Conservation (phyloP, 2,113 vertebrate genomes). For the Potamarius usumacintae region DNA sequence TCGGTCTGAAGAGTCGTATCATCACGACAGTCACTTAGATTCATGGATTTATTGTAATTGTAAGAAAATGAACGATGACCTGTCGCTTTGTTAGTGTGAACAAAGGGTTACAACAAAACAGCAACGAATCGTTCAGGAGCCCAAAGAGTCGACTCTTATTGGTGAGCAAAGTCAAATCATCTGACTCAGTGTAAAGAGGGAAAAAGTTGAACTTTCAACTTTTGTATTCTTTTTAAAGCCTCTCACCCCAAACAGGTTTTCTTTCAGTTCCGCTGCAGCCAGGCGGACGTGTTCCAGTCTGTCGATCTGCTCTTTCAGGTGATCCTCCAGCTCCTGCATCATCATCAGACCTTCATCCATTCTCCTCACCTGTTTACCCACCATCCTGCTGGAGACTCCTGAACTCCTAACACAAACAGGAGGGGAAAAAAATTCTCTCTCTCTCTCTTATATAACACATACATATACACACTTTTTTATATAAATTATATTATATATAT, state of each 20-base stretch:
- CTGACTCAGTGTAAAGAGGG: neutral
- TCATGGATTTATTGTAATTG: no score
- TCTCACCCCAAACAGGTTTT: conserved; percentile 63
- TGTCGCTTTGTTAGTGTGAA: no score
- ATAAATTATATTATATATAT: neutral
- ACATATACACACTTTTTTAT: no score
- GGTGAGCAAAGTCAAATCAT: neutral
- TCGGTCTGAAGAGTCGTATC: no score
- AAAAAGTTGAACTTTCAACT: neutral
- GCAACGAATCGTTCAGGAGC: neutral
- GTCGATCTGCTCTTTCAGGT: conserved; percentile 73
- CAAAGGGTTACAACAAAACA: no score
- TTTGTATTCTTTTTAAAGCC: neutral
- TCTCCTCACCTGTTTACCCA: conserved; percentile 41
- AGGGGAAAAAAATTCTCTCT: no score
- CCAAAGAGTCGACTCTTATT: neutral
- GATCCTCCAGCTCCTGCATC: conserved; percentile 78
- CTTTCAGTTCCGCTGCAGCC: conserved; percentile 66
- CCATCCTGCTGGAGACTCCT: conserved; percentile 56
- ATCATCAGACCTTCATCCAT: conserved; percentile 71
- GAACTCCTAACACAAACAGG: neutral
- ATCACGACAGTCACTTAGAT: no score
- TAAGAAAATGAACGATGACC: no score
- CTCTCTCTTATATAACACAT: neutral
- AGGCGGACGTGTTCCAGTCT: conserved; percentile 76